Conservation (phyloP, 2,113 vertebrate genomes). For the Trichomycterus rosablanca region DNA sequence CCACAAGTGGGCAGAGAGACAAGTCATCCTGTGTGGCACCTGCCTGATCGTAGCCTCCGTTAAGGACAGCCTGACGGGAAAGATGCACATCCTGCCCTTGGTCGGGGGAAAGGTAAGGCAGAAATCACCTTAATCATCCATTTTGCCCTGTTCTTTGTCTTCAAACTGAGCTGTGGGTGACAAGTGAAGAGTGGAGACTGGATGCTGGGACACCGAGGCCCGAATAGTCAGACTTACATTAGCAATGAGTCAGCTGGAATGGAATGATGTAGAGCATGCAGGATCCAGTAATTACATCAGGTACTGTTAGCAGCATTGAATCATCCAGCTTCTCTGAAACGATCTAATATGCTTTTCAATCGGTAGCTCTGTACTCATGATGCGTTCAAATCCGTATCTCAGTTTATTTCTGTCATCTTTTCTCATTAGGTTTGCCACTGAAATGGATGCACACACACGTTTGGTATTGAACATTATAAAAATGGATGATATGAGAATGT, state of each 20-base stretch:
- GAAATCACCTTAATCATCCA: constrained; percentile 10
- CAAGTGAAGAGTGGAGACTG: background rate
- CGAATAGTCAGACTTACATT: background rate
- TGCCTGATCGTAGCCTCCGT: constrained; percentile 92
- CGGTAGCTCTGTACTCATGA: too few species aligned
- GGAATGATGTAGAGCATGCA: background rate
- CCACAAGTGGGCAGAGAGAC: constrained; percentile 95
- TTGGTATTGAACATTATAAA: too few species aligned
- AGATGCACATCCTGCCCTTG: constrained; percentile 94
- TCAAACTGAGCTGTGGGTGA: constrained; percentile 49
- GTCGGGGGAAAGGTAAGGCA: constrained; percentile 88
- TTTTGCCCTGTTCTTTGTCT: background rate
- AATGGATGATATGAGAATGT: too few species aligned
- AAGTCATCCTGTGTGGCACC: constrained; percentile 91
- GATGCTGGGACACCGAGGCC: background rate
- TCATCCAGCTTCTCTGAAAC: too few species aligned
- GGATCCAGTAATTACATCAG: background rate
- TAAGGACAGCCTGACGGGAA: constrained; percentile 89
- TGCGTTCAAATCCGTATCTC: too few species aligned
- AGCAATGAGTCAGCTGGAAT: background rate
- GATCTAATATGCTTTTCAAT: too few species aligned
- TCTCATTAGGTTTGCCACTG: too few species aligned
- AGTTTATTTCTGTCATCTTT: too few species aligned
- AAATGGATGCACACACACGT: too few species aligned
- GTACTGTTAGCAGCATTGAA: too few species aligned